These are phyloP conservation scores for Eudyptes chrysolophus DNA, from an alignment of 2,113 vertebrate species.

Conservation along the genomic window DNA sequence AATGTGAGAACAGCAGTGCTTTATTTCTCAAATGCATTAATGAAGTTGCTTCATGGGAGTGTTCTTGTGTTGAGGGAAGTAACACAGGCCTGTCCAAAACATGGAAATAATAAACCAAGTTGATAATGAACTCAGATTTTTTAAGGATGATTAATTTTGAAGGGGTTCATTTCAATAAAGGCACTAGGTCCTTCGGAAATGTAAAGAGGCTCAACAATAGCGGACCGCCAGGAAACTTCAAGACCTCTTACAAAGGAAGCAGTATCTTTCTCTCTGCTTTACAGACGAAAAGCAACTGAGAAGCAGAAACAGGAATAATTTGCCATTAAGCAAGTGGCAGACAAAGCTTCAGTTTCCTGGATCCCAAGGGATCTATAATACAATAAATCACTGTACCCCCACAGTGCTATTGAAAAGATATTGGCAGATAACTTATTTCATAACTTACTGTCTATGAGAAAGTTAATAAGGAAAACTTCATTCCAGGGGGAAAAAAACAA, in stretches of 20 bases:
- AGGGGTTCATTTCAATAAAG: background rate
- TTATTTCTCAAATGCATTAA: background rate
- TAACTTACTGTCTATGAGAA: background rate
- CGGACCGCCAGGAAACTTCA: background rate
- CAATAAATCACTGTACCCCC: background rate
- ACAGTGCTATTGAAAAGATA: background rate
- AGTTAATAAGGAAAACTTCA: background rate
- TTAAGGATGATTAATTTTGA: background rate
- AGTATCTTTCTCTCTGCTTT: background rate
- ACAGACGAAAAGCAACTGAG: background rate
- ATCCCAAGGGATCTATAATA: background rate
- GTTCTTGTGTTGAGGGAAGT: background rate
- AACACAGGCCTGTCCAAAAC: background rate
- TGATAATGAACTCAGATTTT: background rate
- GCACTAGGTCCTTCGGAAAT: background rate
- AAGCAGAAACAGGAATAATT: background rate
- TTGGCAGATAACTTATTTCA: background rate
- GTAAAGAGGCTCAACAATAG: background rate
- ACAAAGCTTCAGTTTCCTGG: background rate
- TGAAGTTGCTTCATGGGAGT: background rate
- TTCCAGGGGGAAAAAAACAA: background rate
- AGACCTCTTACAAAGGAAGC: background rate
- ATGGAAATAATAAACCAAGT: background rate
- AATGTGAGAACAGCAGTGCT: background rate
- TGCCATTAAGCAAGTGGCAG: background rate